Base-by-base conservation (phyloP, 2,797 vertebrate species). In the Diplodus puntazzo region DNA sequence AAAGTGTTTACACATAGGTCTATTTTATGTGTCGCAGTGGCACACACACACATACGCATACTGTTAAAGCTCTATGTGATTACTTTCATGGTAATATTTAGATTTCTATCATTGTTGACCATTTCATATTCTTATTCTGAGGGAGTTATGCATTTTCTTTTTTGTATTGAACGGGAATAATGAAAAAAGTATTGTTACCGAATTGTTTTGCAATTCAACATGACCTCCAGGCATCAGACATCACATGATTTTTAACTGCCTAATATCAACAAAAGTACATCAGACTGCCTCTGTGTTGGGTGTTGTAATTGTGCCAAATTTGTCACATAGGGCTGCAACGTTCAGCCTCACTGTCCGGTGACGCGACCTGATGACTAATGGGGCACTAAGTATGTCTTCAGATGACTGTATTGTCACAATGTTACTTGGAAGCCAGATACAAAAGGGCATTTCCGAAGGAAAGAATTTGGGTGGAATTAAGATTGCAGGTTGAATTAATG, bases 1-100 rank as follows among this genome's bases (percentile, higher is more conserved):
- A 27, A 87, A 69, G 16, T 25, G 62, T 55, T 76, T 39, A 52
- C 65, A 80, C 1, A 0, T 61, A 53, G 6, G 42, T 60, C 64
- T 61, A 20, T 60, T 72, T 61, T 48, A 30, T 68, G 20, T 62
- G 18, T 49, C 46, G n/a, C 48, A 54, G 34, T 57, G 42, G 21
- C 17, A n/a, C 20, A 16, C 13, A 49, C 17, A n/a, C 21, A 16
- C 13, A 49, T n/a, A 17, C 18, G 34, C 9, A 61, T 4, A 39
- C 7, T 30, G 11, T 10, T 20, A 52, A 20, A 20, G 5, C 27
- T 27, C n/a, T 7, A 43, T 50, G 13, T 55, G 16, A 62, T 45
- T 8, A 17, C 23, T 12, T 62, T 43, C 16, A 20, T 49, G 30
- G 1, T 30, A 21, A 39, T 30, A 39, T 61, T 3, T 61, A 7